Evolutionary conservation across 2,797 vertebrate genomes (phyloP), one percentile per base, ranked within the genome.

Genomic region (Poeciliopsis infans): DNA sequence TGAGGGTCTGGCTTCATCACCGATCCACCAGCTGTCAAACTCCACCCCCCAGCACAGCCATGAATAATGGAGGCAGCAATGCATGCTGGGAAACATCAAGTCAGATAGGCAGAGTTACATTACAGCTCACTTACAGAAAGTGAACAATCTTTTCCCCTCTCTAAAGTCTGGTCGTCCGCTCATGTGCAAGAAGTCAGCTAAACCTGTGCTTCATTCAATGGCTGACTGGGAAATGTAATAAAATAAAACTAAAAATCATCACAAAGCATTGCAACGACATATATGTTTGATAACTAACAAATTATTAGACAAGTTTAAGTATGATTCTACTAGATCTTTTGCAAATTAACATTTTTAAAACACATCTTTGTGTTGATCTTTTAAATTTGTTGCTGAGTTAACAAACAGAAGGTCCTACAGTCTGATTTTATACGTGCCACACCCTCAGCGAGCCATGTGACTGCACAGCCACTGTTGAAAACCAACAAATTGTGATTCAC

Each of bases 61-160:
- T 94, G 88, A 95, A 94, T 94, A 94, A 94, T 94, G 83, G 81
- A 93, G 72, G 71, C 72, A 8, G 75, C 89, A 72, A n/a, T 83
- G 91, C 89, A 92, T 87, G 74, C 85, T 81, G 90, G 93, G 90
- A 93, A 77, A 59, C 51, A 45, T 72, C 70, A 49, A 76, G 59
- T 53, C 75, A 77, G 47, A 77, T 12, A 79, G 25, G 61, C 75
- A 69, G 75, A 82, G 72, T 81, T 80, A 16, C 64, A 49, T 87
- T 79, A 82, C 53, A 77, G 83, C 28, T 2, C 1, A 33, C 86
- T 83, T 75, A 74, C 76, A 86, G 28, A 77, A 86, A 23, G 75
- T 71, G 71, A 83, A 36, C 53, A 72, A 16, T 46, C 55, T 69
- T 74, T 85, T 76, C 51, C 68, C 41, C 71, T 79, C 7, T 80